A percentile compares a stretch with the other conserved stretches of the same genome.
phyloP scores from a whole-genome alignment of 2,797 vertebrate genomes.

The Salarias fasciatus region DNA sequence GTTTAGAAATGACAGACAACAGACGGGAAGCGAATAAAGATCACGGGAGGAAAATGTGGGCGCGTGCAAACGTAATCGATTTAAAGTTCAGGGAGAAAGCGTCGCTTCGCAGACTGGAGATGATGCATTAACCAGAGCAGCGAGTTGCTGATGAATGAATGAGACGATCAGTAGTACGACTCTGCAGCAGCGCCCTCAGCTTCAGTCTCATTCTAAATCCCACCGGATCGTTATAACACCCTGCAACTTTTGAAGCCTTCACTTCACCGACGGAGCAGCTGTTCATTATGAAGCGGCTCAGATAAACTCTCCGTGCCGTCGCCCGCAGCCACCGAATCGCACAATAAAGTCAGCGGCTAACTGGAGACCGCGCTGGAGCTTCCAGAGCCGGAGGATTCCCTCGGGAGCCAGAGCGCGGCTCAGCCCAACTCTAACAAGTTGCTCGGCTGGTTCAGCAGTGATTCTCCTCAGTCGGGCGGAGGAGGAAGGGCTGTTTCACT shows the following conservation, averaged over 20 bases:
- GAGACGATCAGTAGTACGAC: too few species aligned
- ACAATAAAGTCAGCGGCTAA: slow-evolving; percentile 3
- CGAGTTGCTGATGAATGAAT: too few species aligned
- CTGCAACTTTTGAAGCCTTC: too few species aligned
- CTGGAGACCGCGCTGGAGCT: not conserved
- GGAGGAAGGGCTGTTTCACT: too few species aligned
- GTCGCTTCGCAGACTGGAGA: too few species aligned
- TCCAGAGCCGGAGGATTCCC: slow-evolving; percentile 3
- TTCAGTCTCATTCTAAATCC: not conserved
- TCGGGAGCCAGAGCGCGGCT: not conserved
- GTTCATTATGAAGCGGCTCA: not conserved
- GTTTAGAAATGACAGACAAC: not conserved
- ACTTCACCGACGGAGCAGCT: not conserved
- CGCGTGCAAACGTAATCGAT: not conserved
- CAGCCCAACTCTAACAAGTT: not conserved
- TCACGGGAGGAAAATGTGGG: not conserved
- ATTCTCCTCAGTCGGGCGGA: too few species aligned
- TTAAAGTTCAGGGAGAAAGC: not conserved
- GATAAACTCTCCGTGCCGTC: not conserved
- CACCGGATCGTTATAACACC: too few species aligned
- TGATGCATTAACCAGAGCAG: not conserved
- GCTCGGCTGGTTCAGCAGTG: too few species aligned
- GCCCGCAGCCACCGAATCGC: slow-evolving; percentile 12
- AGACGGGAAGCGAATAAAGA: not conserved
- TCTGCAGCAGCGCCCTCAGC: not conserved